phyloP scores from a whole-genome alignment of 2,113 vertebrate genomes.

The Hassar affinis region DNA sequence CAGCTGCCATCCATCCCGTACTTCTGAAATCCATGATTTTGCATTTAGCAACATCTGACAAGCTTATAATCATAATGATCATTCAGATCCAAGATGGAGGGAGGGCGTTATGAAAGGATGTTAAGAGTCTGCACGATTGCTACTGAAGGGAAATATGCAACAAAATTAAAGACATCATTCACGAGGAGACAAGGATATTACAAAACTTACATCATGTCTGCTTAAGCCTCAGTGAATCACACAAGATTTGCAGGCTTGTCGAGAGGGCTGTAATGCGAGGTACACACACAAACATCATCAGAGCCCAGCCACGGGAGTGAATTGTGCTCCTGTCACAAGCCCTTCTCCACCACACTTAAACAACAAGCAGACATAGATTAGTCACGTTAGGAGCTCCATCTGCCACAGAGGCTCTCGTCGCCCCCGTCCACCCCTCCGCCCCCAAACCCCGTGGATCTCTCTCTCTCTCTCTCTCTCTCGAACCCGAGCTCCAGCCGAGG shows the following conservation, averaged over 20 bases:
- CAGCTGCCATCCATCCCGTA: slow-evolving; percentile 6
- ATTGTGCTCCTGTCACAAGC: slow-evolving; percentile 53
- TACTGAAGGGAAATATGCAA: slow-evolving; percentile 28
- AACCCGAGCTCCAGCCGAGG: slow-evolving; percentile 12
- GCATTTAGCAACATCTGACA: slow-evolving; percentile 38
- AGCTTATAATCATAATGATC: slow-evolving; percentile 34
- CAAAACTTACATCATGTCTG: slow-evolving; percentile 39
- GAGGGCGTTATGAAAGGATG: slow-evolving; percentile 8
- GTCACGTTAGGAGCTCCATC: slow-evolving; percentile 53
- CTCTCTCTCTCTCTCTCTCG: no score
- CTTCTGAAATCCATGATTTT: slow-evolving; percentile 26
- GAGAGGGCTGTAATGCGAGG: slow-evolving; percentile 18
- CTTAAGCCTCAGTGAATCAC: slow-evolving; percentile 35
- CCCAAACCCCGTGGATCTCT: not conserved
- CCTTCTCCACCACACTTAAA: slow-evolving; percentile 56
- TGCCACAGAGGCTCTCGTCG: slow-evolving; percentile 20
- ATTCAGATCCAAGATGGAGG: slow-evolving; percentile 27
- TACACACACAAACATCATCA: slow-evolving; percentile 46
- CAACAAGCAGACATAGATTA: slow-evolving; percentile 63
- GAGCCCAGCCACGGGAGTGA: slow-evolving; percentile 41
- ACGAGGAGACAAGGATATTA: slow-evolving; percentile 31
- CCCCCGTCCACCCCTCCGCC: slow-evolving; percentile 6
- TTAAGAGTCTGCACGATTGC: slow-evolving; percentile 16
- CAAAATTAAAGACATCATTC: slow-evolving; percentile 48
- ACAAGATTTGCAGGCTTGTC: slow-evolving; percentile 42